Conservation (phyloP, 2,113 vertebrate species). For the Bubo blakistoni region DNA sequence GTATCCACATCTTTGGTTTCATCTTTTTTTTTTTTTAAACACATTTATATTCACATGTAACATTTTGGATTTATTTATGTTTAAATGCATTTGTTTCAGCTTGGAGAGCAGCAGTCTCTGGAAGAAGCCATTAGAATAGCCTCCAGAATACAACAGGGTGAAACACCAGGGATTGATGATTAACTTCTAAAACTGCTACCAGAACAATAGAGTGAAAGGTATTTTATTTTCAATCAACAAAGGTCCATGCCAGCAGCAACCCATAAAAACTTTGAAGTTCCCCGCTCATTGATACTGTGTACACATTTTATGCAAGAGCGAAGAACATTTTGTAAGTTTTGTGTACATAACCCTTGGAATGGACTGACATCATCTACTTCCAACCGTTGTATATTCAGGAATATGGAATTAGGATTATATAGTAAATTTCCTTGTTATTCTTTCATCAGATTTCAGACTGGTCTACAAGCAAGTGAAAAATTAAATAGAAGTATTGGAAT, state of each 20-base stretch:
- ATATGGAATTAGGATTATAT: conserved; percentile 73
- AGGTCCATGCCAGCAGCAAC: conserved; percentile 60
- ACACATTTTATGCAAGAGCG: conserved; percentile 75
- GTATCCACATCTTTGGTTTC: neutral
- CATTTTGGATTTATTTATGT: neutral
- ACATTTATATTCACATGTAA: neutral
- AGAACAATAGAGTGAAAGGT: conserved; percentile 64
- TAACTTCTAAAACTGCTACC: conserved; percentile 69
- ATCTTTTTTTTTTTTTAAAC: neutral
- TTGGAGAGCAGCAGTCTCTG: conserved; percentile 94
- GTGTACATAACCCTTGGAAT: conserved; percentile 76
- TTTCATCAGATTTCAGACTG: conserved; percentile 65
- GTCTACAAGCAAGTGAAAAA: conserved; percentile 58
- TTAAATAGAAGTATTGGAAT: conserved; percentile 45
- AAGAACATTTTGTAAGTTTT: conserved; percentile 76
- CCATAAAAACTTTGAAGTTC: conserved; percentile 60
- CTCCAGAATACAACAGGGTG: conserved; percentile 97
- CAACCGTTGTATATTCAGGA: conserved; percentile 69
- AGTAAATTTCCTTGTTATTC: conserved; percentile 67
- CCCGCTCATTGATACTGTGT: conserved; percentile 58
- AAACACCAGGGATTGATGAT: conserved; percentile 93
- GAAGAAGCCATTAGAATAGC: conserved; percentile 99
- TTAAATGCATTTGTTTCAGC: conserved; percentile 72
- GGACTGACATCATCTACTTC: conserved; percentile 62
- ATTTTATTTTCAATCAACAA: conserved; percentile 68